Evolutionary conservation across 2,888 invertebrate genomes (phyloP), one percentile per base, ranked within the genome.

Genomic region (Dyspetes luteomarginatus): DNA sequence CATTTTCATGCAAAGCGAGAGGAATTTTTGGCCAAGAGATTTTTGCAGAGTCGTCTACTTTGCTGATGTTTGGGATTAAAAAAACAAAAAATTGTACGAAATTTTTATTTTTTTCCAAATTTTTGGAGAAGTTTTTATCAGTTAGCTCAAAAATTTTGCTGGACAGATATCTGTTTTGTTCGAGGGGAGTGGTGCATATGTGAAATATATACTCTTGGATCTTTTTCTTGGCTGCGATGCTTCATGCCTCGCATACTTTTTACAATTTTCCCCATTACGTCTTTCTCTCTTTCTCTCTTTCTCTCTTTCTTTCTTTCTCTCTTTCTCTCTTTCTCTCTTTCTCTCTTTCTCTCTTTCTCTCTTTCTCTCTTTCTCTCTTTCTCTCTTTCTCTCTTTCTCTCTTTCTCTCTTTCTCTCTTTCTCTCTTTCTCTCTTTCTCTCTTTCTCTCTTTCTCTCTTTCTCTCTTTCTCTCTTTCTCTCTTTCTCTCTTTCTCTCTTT

Each of bases 201-300:
- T 12, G 12, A 36, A 36, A 36, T 12, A 2, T 12, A 2, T 12
- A 12, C 36, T 36, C 12, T 17, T 19, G 19, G 5, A 22, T 50
- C 15, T 19, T 7, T 50, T 17, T 50, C 7, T 45, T 5, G n/a
- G 36, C 36, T 36, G 7, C 7, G 45, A 45, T 15, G 45, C 17
- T 12, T 36, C 36, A 19, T 50, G 19, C 19, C 15, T 22, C 26
- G 15, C 43, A 30, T 45, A 41, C 64, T 45, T 65, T 48, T 74
- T 30, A 58, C 65, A 48, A 48, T 48, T 48, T 45, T 30, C 55
- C 56, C 15, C 65, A 56, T 65, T 65, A 56, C 73, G 65, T 74
- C 7, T 48, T 43, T 1, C 36, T 12, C 12, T 12, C 3, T 12
- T 7, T 55, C 28, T 17, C 12, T 15, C 58, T 17, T 22, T 4